Evolutionary conservation across 1,140 invertebrate species (phyloP).

Genomic region (Drosophila punjabiensis): DNA sequence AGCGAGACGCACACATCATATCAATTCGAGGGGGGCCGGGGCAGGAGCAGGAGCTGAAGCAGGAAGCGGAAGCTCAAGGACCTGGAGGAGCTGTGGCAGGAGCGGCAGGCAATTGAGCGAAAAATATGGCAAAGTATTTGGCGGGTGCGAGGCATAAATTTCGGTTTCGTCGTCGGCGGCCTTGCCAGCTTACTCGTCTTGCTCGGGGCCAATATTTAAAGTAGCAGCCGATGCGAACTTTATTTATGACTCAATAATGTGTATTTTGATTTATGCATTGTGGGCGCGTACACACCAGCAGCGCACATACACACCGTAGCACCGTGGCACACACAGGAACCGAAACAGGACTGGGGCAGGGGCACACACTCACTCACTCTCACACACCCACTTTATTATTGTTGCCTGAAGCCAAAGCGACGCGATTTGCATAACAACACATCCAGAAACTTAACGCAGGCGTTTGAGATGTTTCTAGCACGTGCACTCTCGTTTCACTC

Average conservation of each 20-base stretch:
- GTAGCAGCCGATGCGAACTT: slow-evolving; percentile 75
- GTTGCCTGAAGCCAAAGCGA: slow-evolving; percentile 58
- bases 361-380: slow-evolving; percentile 34
- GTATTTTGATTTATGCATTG: slow-evolving; percentile 84
- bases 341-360: not conserved
- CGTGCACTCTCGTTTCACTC: slow-evolving; percentile 38
- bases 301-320: slow-evolving; percentile 41
- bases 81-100: slow-evolving; percentile 30
- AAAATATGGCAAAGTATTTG: slow-evolving; percentile 79
- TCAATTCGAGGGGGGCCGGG: slow-evolving; percentile 1
- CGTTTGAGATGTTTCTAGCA: slow-evolving; percentile 48
- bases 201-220: slow-evolving; percentile 75
- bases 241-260: slow-evolving; percentile 84
- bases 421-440: slow-evolving; percentile 77
- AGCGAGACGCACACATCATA: slow-evolving; percentile 73
- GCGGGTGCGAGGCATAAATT: slow-evolving; percentile 68
- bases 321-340: slow-evolving; percentile 4
- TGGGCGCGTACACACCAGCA: slow-evolving; percentile 60
- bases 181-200: slow-evolving; percentile 38
- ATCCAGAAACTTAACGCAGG: slow-evolving; percentile 48
- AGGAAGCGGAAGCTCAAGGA: slow-evolving; percentile 4
- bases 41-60: slow-evolving; percentile 6
- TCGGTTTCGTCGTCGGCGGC: slow-evolving; percentile 49
- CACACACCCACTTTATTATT: slow-evolving; percentile 48
- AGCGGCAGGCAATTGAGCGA: slow-evolving; percentile 73